Conservation (phyloP, 2,888 invertebrate species). For the Ditula angustiorana region DNA sequence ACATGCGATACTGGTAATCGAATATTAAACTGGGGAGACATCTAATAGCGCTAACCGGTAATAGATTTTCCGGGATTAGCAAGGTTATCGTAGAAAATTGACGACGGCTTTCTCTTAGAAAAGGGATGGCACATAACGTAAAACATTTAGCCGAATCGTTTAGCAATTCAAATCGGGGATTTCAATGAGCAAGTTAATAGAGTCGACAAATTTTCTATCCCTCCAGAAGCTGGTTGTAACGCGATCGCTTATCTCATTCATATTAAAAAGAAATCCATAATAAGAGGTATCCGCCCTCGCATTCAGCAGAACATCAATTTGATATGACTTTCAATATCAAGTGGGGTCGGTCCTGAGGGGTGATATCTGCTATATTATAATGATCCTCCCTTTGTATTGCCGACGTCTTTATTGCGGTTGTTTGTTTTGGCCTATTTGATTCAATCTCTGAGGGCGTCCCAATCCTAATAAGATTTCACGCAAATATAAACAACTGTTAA, state of each 20-base stretch:
- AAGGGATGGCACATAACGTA: slow-evolving; percentile 6
- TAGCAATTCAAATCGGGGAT: slow-evolving; percentile 25
- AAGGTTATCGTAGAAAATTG: slow-evolving; percentile 26
- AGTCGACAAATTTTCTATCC: slow-evolving; percentile 13
- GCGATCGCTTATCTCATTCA: slow-evolving; percentile 41
- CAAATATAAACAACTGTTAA: slow-evolving; percentile 14
- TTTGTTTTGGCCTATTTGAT: slow-evolving; percentile 40
- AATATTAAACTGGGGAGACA: slow-evolving; percentile 45
- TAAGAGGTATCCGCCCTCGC: slow-evolving; percentile 46
- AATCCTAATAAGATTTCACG: slow-evolving; percentile 32
- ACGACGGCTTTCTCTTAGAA: slow-evolving; percentile 40
- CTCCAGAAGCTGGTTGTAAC: slow-evolving; percentile 13
- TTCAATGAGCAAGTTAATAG: slow-evolving; percentile 27
- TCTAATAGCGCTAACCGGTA: slow-evolving; percentile 39
- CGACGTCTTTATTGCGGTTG: slow-evolving; percentile 62
- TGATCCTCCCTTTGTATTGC: slow-evolving; percentile 59
- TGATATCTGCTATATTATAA: slow-evolving; percentile 58
- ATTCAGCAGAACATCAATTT: slow-evolving; percentile 60
- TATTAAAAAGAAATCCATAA: slow-evolving; percentile 55
- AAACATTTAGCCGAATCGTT: slow-evolving; percentile 13
- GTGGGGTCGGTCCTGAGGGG: slow-evolving; percentile 57
- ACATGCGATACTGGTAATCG: too few species aligned
- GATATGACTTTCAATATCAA: slow-evolving; percentile 58
- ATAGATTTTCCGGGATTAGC: slow-evolving; percentile 48
- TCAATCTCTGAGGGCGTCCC: slow-evolving; percentile 24